phyloP scores from a whole-genome alignment of 1,140 invertebrate genomes.

The Ceratina japonica region DNA sequence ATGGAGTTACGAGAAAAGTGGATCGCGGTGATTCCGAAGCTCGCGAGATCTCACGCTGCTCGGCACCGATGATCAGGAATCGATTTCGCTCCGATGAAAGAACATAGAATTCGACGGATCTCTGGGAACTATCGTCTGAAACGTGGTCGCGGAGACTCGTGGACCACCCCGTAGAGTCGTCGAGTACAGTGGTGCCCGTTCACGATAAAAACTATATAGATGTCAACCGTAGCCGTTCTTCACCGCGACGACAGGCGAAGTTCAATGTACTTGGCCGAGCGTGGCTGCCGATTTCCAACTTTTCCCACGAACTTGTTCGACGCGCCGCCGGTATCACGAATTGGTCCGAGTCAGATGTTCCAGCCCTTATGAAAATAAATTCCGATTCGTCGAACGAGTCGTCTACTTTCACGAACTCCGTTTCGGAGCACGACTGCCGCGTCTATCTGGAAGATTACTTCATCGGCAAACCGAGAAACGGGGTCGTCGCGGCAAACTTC shows the following conservation, averaged over 20 bases:
- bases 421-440: not conserved
- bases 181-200: slow-evolving; percentile 10
- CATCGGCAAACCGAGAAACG: not conserved
- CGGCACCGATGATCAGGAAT: too few species aligned
- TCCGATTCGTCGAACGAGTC: not conserved
- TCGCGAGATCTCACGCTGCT: not conserved
- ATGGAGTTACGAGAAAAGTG: slow-evolving; percentile 14
- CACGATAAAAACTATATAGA: slow-evolving; percentile 53
- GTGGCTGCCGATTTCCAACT: slow-evolving; percentile 26
- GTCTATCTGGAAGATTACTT: slow-evolving; percentile 1
- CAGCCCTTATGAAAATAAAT: too few species aligned
- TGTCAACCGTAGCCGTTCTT: slow-evolving; percentile 41
- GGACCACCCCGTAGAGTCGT: not conserved
- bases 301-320: slow-evolving; percentile 36
- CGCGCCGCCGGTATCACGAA: not conserved
- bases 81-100: too few species aligned
- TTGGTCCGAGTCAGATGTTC: too few species aligned
- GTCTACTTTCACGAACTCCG: not conserved
- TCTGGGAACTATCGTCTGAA: too few species aligned
- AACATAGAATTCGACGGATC: too few species aligned
- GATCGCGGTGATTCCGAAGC: slow-evolving; percentile 15
- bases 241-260: slow-evolving; percentile 13
- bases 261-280: slow-evolving; percentile 44
- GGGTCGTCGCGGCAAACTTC: not conserved
- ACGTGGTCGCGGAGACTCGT: not conserved